Evolutionary conservation across 2,797 vertebrate species (phyloP).

Genomic region (Enoplosus armatus): DNA sequence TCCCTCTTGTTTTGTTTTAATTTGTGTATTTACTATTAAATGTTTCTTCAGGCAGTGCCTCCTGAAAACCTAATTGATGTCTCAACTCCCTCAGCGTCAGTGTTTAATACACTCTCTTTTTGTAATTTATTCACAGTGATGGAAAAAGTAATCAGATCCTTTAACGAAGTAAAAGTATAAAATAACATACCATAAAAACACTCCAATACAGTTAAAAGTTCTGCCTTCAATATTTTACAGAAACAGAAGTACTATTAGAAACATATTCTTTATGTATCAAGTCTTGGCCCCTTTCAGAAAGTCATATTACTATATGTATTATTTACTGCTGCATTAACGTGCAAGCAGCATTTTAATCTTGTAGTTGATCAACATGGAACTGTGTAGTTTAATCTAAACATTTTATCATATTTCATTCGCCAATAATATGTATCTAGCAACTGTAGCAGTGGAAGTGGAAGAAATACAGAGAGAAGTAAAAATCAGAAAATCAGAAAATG

Average conservation of each 20-base stretch:
- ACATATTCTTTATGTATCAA: too few relatives aligned
- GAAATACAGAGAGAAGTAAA: neutral
- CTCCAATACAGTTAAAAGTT: too few relatives aligned
- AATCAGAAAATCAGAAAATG: neutral
- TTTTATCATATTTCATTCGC: neutral
- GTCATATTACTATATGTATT: neutral
- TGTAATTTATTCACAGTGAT: neutral
- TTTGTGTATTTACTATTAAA: conserved; percentile 1
- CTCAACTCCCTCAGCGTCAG: neutral
- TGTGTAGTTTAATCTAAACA: neutral
- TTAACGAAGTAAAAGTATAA: neutral
- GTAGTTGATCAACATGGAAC: neutral
- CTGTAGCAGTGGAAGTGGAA: neutral
- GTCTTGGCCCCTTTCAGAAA: neutral
- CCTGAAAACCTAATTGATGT: neutral
- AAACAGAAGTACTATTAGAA: neutral
- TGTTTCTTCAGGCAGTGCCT: neutral
- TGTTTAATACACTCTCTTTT: neutral
- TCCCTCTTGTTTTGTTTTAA: neutral
- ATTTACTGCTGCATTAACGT: neutral
- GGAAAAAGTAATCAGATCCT: neutral
- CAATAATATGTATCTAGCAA: neutral
- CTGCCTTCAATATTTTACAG: neutral
- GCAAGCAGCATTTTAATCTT: neutral
- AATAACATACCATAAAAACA: neutral